phyloP scores from a whole-genome alignment of 2,888 invertebrate genomes.

The Lasiommata megera region DNA sequence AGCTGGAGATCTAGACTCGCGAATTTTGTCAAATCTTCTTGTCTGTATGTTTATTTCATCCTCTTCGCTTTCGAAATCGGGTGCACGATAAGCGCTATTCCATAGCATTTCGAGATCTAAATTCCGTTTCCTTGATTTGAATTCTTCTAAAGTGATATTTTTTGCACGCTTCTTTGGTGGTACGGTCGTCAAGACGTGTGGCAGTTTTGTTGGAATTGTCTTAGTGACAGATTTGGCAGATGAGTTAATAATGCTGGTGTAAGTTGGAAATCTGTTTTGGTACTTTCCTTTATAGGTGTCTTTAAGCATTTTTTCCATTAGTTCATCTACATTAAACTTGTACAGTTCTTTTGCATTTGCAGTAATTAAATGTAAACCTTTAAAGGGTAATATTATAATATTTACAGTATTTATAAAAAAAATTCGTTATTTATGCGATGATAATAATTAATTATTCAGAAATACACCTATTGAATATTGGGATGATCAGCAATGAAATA shows the following conservation, averaged over 20 bases:
- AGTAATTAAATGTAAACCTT: neutral
- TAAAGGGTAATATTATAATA: too few species aligned
- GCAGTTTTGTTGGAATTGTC: neutral
- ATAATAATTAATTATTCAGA: too few species aligned
- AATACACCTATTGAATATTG: too few species aligned
- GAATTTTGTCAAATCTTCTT: conserved; percentile 30
- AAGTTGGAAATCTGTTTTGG: conserved; percentile 11
- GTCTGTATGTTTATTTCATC: conserved; percentile 37
- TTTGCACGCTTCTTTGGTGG: conserved; percentile 3
- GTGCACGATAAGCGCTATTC: conserved; percentile 20
- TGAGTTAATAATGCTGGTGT: conserved; percentile 6
- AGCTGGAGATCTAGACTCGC: neutral
- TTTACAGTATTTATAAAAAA: too few species aligned
- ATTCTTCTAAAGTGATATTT: conserved; percentile 28
- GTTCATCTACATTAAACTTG: conserved; percentile 26
- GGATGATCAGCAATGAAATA: too few species aligned
- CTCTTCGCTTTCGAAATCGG: conserved; percentile 35
- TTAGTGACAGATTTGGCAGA: neutral
- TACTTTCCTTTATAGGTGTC: conserved; percentile 23
- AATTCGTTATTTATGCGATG: too few species aligned
- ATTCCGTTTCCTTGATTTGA: conserved; percentile 26
- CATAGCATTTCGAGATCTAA: conserved; percentile 32
- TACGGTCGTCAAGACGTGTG: neutral
- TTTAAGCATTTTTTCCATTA: conserved; percentile 23
- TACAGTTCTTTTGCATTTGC: conserved; percentile 16